A percentile compares a stretch with the other conserved stretches of the same genome.
phyloP scores from a whole-genome alignment of 2,113 vertebrate genomes.

The Puffinus mauretanicus region DNA sequence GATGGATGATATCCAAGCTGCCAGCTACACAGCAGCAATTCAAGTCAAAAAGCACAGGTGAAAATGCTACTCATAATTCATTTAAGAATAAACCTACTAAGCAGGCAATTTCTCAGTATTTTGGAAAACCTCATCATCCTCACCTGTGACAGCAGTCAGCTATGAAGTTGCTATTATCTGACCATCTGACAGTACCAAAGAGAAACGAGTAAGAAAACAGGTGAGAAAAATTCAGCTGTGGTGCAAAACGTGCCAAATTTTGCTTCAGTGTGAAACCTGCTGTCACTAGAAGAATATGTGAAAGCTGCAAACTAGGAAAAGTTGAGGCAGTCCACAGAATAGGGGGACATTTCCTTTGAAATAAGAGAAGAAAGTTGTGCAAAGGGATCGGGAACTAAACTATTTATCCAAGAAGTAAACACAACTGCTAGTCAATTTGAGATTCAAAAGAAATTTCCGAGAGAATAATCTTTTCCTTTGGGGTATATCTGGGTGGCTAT shows the following conservation, averaged over 20 bases:
- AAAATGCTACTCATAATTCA: not conserved
- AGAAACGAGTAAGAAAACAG: fast-evolving
- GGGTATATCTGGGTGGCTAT: conserved; percentile 34
- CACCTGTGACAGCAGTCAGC: not conserved
- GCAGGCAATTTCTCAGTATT: not conserved
- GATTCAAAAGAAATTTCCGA: not conserved
- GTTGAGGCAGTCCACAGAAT: not conserved
- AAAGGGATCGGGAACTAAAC: not conserved
- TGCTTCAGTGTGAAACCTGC: not conserved
- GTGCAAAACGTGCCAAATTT: not conserved
- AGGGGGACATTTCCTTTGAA: not conserved
- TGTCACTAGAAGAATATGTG: not conserved
- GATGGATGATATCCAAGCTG: not conserved
- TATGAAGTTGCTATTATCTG: not conserved
- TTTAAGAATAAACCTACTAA: not conserved
- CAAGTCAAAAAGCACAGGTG: not conserved
- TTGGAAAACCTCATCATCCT: not conserved
- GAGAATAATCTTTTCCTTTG: conserved; percentile 38
- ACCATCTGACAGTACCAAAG: not conserved
- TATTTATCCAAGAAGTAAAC: conserved; percentile 21
- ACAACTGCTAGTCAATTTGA: not conserved
- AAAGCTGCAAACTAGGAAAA: not conserved
- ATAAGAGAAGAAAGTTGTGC: not conserved
- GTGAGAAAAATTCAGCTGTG: not conserved
- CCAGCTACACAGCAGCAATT: not conserved